Percentiles rank a stretch among this genome's conserved stretches.
Conservation (phyloP, 2,113 vertebrate species). For the Rhea americana region DNA sequence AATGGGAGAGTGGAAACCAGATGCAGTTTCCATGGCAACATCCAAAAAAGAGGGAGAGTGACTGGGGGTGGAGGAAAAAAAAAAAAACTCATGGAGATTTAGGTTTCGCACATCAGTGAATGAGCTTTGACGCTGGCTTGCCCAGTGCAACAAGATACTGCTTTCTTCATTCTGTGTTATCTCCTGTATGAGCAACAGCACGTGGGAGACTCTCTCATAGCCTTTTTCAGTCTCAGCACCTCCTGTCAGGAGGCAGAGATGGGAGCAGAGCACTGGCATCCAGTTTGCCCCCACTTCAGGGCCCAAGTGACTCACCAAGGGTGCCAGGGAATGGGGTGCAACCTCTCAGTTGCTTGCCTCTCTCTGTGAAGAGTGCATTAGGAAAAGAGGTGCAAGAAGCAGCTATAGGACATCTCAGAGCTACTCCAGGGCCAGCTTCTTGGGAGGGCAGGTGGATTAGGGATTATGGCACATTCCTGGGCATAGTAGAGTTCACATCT, state of each 20-base stretch:
- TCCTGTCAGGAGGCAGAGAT: neutral
- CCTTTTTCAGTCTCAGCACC: neutral
- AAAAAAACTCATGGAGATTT: slow-evolving; percentile 42
- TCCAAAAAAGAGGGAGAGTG: slow-evolving; percentile 57
- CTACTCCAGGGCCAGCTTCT: neutral
- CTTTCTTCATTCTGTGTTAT: neutral
- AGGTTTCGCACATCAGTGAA: slow-evolving; percentile 51
- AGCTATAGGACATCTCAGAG: neutral
- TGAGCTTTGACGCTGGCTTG: slow-evolving; percentile 42
- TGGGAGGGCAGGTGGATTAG: neutral
- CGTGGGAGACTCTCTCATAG: neutral
- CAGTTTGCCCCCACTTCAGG: neutral
- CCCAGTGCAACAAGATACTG: neutral
- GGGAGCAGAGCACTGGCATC: neutral
- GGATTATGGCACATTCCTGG: neutral
- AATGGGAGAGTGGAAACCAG: slow-evolving; percentile 70
- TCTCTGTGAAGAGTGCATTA: neutral
- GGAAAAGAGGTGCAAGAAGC: neutral
- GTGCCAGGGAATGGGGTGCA: neutral
- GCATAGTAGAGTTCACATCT: neutral
- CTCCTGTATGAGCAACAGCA: neutral
- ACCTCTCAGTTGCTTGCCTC: neutral
- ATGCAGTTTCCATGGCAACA: slow-evolving; percentile 80
- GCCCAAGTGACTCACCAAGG: neutral
- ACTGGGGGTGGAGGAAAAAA: slow-evolving; percentile 20